Conservation (phyloP, 2,113 vertebrate species). For the Chloropsis hardwickii region DNA sequence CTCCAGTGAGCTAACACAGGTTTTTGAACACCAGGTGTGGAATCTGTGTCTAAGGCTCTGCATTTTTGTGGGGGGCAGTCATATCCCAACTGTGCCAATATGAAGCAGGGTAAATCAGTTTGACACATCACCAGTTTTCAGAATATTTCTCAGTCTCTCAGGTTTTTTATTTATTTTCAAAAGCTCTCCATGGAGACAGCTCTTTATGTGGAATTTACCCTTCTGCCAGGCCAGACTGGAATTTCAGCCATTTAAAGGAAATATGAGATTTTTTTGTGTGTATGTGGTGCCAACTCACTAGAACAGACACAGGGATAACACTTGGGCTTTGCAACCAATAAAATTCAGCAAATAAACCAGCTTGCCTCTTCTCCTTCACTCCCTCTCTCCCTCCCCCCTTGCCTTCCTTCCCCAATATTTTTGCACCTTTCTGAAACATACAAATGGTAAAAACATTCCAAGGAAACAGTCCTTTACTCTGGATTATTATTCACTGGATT, state of each 20-base stretch:
- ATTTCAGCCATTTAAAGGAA: conserved; percentile 22
- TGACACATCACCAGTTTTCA: background rate
- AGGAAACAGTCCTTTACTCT: background rate
- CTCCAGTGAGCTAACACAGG: background rate
- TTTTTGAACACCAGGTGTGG: background rate
- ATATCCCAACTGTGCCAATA: background rate
- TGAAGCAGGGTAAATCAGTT: background rate
- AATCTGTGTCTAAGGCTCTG: background rate
- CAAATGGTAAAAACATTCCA: background rate
- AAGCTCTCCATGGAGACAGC: background rate
- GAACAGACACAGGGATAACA: background rate
- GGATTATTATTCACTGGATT: background rate
- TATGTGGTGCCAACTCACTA: background rate
- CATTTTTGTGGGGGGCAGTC: background rate
- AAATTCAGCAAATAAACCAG: background rate
- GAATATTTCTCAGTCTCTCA: background rate
- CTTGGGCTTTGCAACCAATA: background rate
- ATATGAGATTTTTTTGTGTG: background rate
- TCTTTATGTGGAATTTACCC: background rate
- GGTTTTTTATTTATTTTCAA: conserved; percentile 6
- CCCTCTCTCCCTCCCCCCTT: background rate
- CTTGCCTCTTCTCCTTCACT: background rate
- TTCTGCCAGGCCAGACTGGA: conserved; percentile 4
- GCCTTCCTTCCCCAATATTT: background rate
- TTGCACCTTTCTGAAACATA: background rate